Conservation (phyloP, 2,113 vertebrate genomes). For the Lepisosteus oculatus region DNA sequence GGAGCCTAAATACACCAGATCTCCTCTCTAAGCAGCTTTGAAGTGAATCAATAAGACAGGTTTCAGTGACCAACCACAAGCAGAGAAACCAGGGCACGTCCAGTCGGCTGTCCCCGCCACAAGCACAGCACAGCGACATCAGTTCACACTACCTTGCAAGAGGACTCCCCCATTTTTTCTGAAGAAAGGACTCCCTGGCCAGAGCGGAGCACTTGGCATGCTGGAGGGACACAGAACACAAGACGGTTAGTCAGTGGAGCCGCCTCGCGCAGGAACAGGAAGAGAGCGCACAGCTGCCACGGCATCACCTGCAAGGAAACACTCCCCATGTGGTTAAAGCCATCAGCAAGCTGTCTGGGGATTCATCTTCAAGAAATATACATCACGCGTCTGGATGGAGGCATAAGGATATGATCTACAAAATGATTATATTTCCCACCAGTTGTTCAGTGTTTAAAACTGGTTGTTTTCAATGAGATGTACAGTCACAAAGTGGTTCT, state of each 20-base stretch:
- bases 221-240: slow-evolving; percentile 54
- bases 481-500: no score
- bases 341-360: no score
- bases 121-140: no score
- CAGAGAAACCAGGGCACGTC: neutral
- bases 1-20: slow-evolving; percentile 28
- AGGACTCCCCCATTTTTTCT: slow-evolving; percentile 93
- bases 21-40: slow-evolving; percentile 22
- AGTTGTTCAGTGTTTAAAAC: no score
- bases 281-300: neutral
- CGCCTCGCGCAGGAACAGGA: neutral
- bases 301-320: slow-evolving; percentile 20
- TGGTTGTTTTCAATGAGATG: no score
- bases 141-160: slow-evolving; percentile 80
- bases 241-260: neutral
- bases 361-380: no score
- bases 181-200: slow-evolving; percentile 95
- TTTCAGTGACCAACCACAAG: slow-evolving; percentile 9
- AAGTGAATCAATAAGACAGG: slow-evolving; percentile 19
- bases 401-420: no score
- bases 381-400: no score
- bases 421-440: no score
- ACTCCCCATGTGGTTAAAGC: no score
- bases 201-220: slow-evolving; percentile 89
- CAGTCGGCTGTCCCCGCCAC: no score